These are phyloP conservation scores for Orchestia grillus DNA, from an alignment of 1,140 invertebrate genomes.

Conservation along the genomic window DNA sequence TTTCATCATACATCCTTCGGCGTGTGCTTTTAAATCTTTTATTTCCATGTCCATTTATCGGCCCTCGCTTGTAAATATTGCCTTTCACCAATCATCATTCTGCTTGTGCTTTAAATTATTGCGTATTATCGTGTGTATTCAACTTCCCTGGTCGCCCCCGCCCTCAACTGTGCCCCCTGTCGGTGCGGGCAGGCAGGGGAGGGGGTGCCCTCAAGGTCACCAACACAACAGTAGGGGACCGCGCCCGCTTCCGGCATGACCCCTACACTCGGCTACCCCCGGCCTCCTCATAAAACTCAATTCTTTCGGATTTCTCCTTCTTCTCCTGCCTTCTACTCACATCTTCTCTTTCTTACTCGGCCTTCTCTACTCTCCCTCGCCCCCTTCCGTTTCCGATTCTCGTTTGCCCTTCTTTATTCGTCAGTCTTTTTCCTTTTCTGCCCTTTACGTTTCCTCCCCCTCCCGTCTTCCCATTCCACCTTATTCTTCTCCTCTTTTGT, in stretches of 20 bases:
- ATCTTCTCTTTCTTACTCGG: not conserved
- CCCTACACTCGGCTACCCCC: conserved; percentile 62
- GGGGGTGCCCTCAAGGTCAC: conserved; percentile 64
- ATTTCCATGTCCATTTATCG: not conserved
- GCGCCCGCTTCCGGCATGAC: conserved; percentile 64
- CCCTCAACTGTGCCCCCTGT: not conserved
- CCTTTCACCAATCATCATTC: not conserved
- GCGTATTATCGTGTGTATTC: not conserved
- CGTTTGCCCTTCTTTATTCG: no score
- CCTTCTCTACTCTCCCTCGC: not conserved
- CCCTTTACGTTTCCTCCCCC: not conserved
- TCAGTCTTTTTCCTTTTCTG: no score
- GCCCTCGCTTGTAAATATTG: not conserved
- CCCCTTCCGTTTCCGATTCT: no score
- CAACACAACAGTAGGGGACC: conserved; percentile 61
- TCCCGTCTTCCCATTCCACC: not conserved
- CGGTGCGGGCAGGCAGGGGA: conserved; percentile 43
- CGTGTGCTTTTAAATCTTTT: no score
- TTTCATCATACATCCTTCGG: not conserved
- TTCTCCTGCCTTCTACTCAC: not conserved
- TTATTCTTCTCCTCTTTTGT: not conserved
- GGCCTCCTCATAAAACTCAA: conserved; percentile 60
- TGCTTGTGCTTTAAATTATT: not conserved
- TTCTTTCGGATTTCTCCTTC: not conserved
- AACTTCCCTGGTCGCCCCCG: not conserved